These are phyloP conservation scores for Clanis bilineata DNA, from an alignment of 2,888 invertebrate genomes.

Conservation along the genomic window DNA sequence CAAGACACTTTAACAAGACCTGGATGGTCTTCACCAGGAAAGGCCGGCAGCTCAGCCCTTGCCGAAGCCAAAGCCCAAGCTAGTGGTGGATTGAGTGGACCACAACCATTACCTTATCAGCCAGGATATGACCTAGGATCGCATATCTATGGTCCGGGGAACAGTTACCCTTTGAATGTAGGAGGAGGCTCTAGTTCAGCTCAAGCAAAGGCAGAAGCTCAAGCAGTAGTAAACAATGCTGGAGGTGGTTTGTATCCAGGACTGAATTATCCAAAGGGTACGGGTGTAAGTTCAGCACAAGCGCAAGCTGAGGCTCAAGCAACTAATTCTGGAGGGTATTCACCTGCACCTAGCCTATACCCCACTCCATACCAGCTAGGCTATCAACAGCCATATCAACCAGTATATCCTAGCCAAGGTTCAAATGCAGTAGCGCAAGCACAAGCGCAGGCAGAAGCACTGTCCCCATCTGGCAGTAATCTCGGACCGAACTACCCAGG, in stretches of 20 bases:
- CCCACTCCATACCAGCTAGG: slow-evolving; percentile 1
- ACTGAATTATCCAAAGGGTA: neutral
- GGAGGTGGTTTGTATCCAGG: neutral
- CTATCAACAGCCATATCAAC: neutral
- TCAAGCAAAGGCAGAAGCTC: slow-evolving; percentile 12
- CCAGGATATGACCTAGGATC: neutral
- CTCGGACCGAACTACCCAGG: neutral
- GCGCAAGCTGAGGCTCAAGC: slow-evolving; percentile 4
- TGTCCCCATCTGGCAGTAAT: neutral
- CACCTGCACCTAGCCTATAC: neutral
- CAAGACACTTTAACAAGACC: neutral
- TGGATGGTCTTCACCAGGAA: neutral
- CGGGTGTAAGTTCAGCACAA: neutral
- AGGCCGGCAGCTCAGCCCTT: neutral
- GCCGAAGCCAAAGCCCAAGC: slow-evolving; percentile 7
- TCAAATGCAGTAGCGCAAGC: neutral
- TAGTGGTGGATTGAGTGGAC: neutral
- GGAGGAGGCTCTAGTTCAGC: neutral
- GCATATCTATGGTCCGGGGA: neutral
- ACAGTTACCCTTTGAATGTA: neutral
- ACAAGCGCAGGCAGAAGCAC: slow-evolving; percentile 9
- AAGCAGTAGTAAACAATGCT: neutral
- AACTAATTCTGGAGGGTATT: neutral
- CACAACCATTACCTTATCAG: too few species aligned
- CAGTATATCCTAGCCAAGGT: neutral